Evolutionary conservation across 2,888 invertebrate genomes (phyloP).

Genomic region (Cephus nigrinus): DNA sequence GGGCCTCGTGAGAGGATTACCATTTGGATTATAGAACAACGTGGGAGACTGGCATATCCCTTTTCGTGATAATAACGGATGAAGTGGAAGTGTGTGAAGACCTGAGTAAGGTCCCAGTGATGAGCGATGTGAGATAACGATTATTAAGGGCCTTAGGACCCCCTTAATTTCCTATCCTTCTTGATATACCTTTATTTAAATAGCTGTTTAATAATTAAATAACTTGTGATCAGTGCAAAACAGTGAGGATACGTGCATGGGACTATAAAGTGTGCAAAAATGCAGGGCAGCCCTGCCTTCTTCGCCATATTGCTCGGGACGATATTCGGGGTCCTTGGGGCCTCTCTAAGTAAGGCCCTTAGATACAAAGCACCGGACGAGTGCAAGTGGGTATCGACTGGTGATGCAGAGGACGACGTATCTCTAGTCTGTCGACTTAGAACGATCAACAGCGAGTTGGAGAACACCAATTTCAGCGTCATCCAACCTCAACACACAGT

Average conservation of each 20-base stretch:
- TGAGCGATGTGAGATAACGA: constrained; percentile 37
- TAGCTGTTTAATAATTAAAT: neutral
- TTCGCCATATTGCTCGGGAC: constrained; percentile 72
- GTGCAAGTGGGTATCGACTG: constrained; percentile 82
- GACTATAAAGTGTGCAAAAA: constrained; percentile 41
- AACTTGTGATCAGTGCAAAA: constrained; percentile 3
- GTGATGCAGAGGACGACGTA: constrained; percentile 74
- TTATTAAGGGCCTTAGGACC: constrained; percentile 19
- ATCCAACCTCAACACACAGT: constrained; percentile 86
- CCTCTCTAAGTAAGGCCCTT: constrained; percentile 72
- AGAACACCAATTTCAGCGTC: constrained; percentile 85
- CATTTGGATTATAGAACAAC: constrained; percentile 18
- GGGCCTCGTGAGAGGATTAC: constrained; percentile 16
- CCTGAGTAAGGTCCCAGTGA: constrained; percentile 13
- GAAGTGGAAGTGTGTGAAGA: constrained; percentile 7
- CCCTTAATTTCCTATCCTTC: neutral
- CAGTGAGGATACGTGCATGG: constrained; percentile 22
- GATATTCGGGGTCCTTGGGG: constrained; percentile 72
- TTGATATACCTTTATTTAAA: neutral
- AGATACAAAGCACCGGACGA: constrained; percentile 85
- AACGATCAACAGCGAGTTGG: constrained; percentile 84
- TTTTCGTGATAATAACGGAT: neutral
- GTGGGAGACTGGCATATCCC: neutral
- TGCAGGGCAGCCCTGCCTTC: constrained; percentile 70
- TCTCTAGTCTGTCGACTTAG: constrained; percentile 79